These are phyloP conservation scores for Seriola aureovittata DNA, from an alignment of 2,113 vertebrate genomes.

Conservation along the genomic window DNA sequence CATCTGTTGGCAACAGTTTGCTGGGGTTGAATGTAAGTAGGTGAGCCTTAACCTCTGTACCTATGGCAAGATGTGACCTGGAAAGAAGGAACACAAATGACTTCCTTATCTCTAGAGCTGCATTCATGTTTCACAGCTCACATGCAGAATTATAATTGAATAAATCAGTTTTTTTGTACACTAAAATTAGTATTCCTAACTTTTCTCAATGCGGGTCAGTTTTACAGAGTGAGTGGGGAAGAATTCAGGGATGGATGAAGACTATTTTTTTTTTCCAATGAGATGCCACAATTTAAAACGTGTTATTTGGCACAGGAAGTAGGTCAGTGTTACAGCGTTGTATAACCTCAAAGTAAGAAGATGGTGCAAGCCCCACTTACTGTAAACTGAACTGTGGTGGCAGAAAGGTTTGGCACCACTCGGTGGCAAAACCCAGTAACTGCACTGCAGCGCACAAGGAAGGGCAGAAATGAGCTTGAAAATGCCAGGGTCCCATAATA, in stretches of 20 bases:
- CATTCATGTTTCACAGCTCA: too few relatives aligned
- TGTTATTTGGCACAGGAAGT: constrained; percentile 41
- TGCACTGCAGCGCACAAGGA: neutral
- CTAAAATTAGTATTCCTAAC: too few relatives aligned
- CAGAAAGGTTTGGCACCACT: constrained; percentile 15
- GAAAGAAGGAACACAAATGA: neutral
- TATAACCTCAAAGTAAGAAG: constrained; percentile 45
- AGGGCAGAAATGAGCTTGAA: neutral
- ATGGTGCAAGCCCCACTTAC: constrained; percentile 27
- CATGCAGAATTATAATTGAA: too few relatives aligned
- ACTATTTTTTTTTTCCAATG: neutral
- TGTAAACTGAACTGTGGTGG: neutral
- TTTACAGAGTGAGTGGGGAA: neutral
- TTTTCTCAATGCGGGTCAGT: constrained; percentile 8
- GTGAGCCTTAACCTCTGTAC: neutral
- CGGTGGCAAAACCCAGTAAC: constrained; percentile 21
- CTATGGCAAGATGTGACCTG: neutral
- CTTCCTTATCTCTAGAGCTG: neutral
- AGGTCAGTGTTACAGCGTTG: constrained; percentile 57
- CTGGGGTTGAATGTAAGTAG: neutral
- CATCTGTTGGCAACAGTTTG: neutral
- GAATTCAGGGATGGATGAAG: neutral
- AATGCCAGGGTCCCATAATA: neutral
- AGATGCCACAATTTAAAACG: constrained; percentile 13
- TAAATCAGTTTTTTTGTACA: too few relatives aligned